Conservation (phyloP, 2,113 vertebrate genomes). For the Limanda limanda region DNA sequence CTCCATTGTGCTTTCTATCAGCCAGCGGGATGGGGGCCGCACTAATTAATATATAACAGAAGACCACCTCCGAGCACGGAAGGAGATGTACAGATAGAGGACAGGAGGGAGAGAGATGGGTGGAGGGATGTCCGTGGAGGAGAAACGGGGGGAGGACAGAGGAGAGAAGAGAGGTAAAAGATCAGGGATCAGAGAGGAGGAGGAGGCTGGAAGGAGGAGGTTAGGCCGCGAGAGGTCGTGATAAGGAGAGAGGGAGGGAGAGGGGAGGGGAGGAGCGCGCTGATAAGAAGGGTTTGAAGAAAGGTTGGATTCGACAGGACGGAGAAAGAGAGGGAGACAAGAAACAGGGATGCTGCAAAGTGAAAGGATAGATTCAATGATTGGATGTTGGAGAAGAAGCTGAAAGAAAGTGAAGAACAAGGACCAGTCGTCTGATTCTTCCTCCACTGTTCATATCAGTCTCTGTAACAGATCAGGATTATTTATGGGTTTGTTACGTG, state of each 20-base stretch:
- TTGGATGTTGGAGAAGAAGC: constrained; percentile 3
- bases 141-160: constrained; percentile 27
- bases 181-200: constrained; percentile 26
- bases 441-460: too few species aligned
- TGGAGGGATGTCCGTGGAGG: constrained; percentile 38
- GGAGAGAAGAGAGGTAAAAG: constrained; percentile 18
- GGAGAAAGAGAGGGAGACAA: constrained; percentile 5
- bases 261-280: background rate
- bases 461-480: too few species aligned
- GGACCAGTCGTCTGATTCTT: too few species aligned
- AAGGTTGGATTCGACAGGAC: constrained; percentile 40
- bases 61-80: constrained; percentile 66
- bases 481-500: too few species aligned
- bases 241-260: constrained; percentile 48
- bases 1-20: constrained; percentile 78
- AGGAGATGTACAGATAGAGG: constrained; percentile 58
- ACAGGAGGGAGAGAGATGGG: constrained; percentile 39
- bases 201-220: constrained; percentile 47
- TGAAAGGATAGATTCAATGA: constrained; percentile 5
- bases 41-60: constrained; percentile 83
- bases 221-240: constrained; percentile 50
- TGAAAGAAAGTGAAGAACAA: background rate
- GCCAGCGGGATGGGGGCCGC: constrained; percentile 68
- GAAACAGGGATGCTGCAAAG: constrained; percentile 13
- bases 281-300: constrained; percentile 47